Base-by-base conservation (phyloP, 2,797 vertebrate species). In the Uromys caudimaculatus region DNA sequence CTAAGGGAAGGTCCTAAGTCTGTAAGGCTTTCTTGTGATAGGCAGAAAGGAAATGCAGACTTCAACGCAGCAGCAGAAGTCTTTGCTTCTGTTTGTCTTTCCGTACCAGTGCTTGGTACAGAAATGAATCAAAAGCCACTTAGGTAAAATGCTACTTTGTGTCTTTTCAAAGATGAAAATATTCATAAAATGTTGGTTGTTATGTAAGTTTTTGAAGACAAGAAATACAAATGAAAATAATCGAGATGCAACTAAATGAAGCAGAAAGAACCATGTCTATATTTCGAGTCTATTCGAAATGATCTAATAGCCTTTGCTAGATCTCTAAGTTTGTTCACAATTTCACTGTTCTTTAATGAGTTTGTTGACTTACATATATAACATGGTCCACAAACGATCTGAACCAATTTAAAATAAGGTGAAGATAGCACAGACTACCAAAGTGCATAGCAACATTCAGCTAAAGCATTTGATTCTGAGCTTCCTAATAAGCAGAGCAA, bases 101-200 rank as follows among this genome's bases (percentile, higher is more conserved):
- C 73, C 3, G 19, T 67, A 11, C 47, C 82, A 86, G 32, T 23
- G 50, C 38, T 90, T 79, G 41, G 12, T 27, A 7, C 32, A 76
- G 69, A 86, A 64, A 91, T 24, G 21, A 87, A 44, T 9, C 32
- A 41, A 89, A 89, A 50, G 12, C 38, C 44, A 73, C 23, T 35
- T 58, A 77, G 77, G 3, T 35, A 91, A 96, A 89, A 91, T 17
- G 10, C 11, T 67, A 38, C 67, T 95, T 88, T 67, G 24, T 52
- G 54, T 85, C 54, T 94, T 97, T 77, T 67, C 13, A 78, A 95
- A 96, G 73, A 60, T 8, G 77, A 35, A 94, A 94, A 56, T 76
- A 90, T 47, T 84, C 41, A 84, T 44, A 71, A 73, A 94, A 79
- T 41, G 11, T 19, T 71, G 1, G 8, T 24, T 71, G 1, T 92